Evolutionary conservation across 2,797 vertebrate genomes (phyloP), one percentile per base, ranked within the genome.

Genomic region (Onychomys arenicola): DNA sequence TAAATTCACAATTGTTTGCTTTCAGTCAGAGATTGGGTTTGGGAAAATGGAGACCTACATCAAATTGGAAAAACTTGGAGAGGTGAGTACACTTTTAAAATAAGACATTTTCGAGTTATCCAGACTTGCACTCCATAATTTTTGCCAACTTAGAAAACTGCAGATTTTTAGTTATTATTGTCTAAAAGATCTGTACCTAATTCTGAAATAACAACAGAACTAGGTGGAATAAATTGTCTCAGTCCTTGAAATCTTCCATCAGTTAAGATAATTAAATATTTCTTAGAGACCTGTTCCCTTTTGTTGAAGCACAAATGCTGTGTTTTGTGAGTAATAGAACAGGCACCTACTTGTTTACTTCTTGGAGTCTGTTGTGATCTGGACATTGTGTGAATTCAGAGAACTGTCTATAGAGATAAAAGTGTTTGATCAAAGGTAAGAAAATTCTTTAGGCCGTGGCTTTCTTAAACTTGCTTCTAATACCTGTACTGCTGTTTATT

Each of bases 31-130:
- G 99, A 99, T 99, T 97, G 99, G 99, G 84, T 99, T 99, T 98
- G 99, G 99, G 88, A 99, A 99, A 99, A 99, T 99, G 99, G 99
- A 99, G 99, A 99, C 99, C 1, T 99, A 99, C 97, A 99, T 99
- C 97, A 99, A 99, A 98, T 99, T 99, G 98, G 99, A 99, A 99
- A 99, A 99, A 95, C 99, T 99, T 98, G 99, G 99, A 98, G 99
- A 99, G 99, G 99, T 99, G 97, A 21, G 99, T 98, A 96, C 80
- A 80, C 89, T 57, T 88, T 94, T 3, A 90, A 89, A 82, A 11
- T 57, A 89, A 73, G n/a, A 78, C 19, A 32, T 67, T 40, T 87
- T 91, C 87, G 90, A 94, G n/a, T 57, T 93, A 83, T 7, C 71
- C 49, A 63, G 80, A 73, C 67, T 17, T 23, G 89, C 43, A 92